These are phyloP conservation scores for Oryzias curvinotus DNA, from an alignment of 2,113 vertebrate species.

Conservation along the genomic window DNA sequence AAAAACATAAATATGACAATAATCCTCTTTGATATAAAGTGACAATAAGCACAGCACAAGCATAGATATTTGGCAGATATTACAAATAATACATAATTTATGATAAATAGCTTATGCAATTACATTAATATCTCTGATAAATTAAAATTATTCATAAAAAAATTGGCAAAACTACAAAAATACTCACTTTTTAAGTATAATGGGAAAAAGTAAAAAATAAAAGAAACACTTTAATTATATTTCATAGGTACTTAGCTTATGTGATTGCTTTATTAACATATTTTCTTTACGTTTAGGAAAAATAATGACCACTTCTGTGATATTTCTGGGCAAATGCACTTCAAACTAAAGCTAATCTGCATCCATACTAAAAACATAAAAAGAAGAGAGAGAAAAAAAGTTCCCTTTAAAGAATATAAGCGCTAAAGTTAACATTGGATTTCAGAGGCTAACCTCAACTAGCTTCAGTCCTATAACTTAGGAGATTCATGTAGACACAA, in stretches of 20 bases:
- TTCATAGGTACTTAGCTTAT: neutral
- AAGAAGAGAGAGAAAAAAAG: too few relatives aligned
- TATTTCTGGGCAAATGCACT: too few relatives aligned
- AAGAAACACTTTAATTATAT: neutral
- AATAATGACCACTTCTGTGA: too few relatives aligned
- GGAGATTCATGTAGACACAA: too few relatives aligned
- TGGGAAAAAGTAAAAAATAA: neutral
- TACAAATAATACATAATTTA: slow-evolving; percentile 17
- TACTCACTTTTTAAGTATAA: neutral
- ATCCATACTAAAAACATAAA: neutral
- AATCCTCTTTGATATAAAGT: slow-evolving; percentile 33
- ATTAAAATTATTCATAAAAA: slow-evolving; percentile 9
- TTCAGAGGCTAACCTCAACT: too few relatives aligned
- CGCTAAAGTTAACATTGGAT: too few relatives aligned
- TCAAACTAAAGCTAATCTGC: slow-evolving; percentile 3
- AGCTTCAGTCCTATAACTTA: too few relatives aligned
- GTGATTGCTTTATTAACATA: neutral
- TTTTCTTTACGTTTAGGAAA: neutral
- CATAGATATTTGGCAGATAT: slow-evolving; percentile 7
- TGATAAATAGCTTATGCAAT: slow-evolving; percentile 9
- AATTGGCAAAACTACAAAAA: neutral
- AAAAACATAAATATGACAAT: neutral
- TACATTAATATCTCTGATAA: slow-evolving; percentile 29
- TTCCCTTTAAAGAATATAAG: too few relatives aligned
- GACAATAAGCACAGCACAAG: slow-evolving; percentile 34